Conservation (phyloP, 1,140 invertebrate species). For the Heliconius hewitsoni region DNA sequence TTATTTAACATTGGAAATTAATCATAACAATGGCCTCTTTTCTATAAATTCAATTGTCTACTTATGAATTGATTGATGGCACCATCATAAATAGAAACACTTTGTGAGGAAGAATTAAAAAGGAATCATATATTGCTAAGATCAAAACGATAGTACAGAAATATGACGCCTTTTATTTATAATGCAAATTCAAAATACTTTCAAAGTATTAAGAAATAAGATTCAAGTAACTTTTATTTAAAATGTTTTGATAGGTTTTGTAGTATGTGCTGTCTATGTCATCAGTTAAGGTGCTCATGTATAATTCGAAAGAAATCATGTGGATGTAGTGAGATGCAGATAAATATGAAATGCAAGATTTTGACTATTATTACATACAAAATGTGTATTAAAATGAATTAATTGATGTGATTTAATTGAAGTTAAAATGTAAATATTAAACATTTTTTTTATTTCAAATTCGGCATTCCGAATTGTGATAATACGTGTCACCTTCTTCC, state of each 20-base stretch:
- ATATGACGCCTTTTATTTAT: neutral
- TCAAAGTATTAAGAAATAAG: neutral
- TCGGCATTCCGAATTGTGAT: slow-evolving; percentile 59
- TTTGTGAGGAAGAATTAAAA: neutral
- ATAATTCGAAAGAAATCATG: neutral
- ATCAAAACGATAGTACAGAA: neutral
- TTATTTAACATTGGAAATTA: too few relatives aligned
- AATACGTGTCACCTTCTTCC: slow-evolving; percentile 81
- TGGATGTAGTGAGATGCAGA: neutral
- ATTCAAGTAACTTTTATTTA: neutral
- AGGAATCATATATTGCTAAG: neutral
- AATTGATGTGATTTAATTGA: neutral
- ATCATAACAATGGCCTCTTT: neutral
- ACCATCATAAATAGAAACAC: neutral
- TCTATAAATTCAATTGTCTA: neutral
- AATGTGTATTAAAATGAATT: neutral
- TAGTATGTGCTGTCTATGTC: neutral
- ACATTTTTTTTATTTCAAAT: slow-evolving; percentile 3
- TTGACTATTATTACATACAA: neutral
- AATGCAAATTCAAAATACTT: neutral
- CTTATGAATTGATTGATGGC: too few relatives aligned
- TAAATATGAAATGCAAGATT: neutral
- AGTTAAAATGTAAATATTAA: neutral
- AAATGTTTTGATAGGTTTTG: neutral
- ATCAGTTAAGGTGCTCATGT: neutral